Evolutionary conservation across 1,140 invertebrate genomes (phyloP).

Genomic region (Anadara kagoshimensis): DNA sequence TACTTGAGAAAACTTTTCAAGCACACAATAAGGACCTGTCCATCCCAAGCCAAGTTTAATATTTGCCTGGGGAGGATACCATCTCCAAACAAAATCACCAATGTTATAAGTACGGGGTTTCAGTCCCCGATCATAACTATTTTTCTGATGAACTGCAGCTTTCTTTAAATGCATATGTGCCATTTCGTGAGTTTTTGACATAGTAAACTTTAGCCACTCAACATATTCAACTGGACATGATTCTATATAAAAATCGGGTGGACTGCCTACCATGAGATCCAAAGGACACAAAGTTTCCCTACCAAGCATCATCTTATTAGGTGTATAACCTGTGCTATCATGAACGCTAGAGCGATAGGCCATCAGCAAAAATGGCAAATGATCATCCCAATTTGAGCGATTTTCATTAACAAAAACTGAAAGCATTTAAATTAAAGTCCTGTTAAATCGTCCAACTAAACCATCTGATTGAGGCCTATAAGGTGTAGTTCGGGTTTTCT

Average conservation of each 20-base stretch:
- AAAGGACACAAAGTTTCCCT: conserved; percentile 32
- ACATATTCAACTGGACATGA: conserved; percentile 38
- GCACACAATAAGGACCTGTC: conserved; percentile 23
- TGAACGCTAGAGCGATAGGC: conserved; percentile 40
- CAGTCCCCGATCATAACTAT: conserved; percentile 41
- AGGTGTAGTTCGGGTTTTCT: too few relatives aligned
- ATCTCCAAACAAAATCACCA: conserved; percentile 42
- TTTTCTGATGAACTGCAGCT: conserved; percentile 31
- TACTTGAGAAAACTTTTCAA: conserved; percentile 6
- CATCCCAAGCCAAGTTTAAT: conserved; percentile 23
- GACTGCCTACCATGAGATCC: conserved; percentile 33
- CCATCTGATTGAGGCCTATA: conserved; percentile 70
- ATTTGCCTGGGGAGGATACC: conserved; percentile 26
- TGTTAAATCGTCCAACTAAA: conserved; percentile 59
- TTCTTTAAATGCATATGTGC: background rate
- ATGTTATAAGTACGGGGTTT: conserved; percentile 29
- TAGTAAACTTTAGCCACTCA: conserved; percentile 31
- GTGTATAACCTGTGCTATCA: conserved; percentile 28
- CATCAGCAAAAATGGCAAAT: conserved; percentile 34
- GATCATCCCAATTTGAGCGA: conserved; percentile 42
- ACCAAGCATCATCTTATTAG: conserved; percentile 40
- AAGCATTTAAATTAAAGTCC: conserved; percentile 52
- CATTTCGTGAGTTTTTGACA: conserved; percentile 11
- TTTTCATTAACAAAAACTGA: conserved; percentile 35
- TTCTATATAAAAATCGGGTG: conserved; percentile 6